Percentiles rank a stretch among this genome's conserved stretches.
phyloP scores from a whole-genome alignment of 2,797 vertebrate genomes.

The Peromyscus nudipes region DNA sequence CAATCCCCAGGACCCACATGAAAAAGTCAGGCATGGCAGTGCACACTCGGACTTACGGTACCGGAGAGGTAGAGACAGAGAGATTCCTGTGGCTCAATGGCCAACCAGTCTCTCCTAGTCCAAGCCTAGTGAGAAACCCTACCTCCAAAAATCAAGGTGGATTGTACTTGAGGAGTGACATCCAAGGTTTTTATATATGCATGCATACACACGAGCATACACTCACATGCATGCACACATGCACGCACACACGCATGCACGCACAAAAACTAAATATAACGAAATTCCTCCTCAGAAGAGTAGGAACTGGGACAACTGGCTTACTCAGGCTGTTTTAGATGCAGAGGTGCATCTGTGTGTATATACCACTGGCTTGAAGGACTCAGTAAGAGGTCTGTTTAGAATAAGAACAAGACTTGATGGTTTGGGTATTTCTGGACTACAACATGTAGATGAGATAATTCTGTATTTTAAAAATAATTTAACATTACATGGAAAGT shows the following conservation, averaged over 20 bases:
- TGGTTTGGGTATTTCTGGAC: conserved; percentile 12
- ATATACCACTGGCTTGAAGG: neutral
- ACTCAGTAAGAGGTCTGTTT: neutral
- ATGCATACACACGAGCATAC: neutral
- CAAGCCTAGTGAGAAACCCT: neutral
- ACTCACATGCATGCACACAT: neutral
- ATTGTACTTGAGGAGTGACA: neutral
- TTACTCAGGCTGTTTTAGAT: neutral
- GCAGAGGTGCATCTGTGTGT: neutral
- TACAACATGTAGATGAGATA: neutral
- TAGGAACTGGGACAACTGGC: neutral
- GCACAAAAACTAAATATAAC: neutral
- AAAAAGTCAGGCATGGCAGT: neutral
- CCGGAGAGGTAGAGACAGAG: neutral
- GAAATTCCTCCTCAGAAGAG: neutral
- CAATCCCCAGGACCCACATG: neutral
- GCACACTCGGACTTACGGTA: neutral
- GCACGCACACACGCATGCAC: neutral
- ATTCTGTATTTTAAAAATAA: neutral
- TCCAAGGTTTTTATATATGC: neutral
- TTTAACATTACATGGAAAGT: conserved; percentile 1
- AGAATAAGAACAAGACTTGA: neutral
- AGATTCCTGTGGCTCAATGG: neutral
- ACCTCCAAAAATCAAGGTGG: neutral
- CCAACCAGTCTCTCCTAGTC: neutral